These are phyloP conservation scores for Dendropsophus ebraccatus DNA, from an alignment of 2,113 vertebrate species.

Conservation along the genomic window DNA sequence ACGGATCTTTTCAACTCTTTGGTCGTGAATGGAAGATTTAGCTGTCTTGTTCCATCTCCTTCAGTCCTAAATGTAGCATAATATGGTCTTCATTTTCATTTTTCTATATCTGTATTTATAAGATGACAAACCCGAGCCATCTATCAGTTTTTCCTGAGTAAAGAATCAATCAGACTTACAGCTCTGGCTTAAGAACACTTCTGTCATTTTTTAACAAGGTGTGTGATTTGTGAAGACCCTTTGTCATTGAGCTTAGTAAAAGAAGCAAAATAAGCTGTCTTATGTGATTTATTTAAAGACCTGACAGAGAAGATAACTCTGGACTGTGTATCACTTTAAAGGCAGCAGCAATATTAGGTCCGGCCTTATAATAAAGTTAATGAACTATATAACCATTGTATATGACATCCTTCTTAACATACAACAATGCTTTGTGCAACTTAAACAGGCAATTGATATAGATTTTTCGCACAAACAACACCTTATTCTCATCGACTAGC, in stretches of 20 bases:
- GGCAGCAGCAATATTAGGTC: constrained; percentile 35
- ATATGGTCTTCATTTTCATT: constrained; percentile 49
- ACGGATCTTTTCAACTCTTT: background rate
- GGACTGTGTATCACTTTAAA: constrained; percentile 52
- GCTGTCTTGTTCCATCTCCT: constrained; percentile 1
- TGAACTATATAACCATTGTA: constrained; percentile 48
- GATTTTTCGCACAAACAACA: background rate
- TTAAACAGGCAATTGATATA: constrained; percentile 38
- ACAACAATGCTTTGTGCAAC: constrained; percentile 25
- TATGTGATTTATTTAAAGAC: constrained; percentile 63
- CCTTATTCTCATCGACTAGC: background rate
- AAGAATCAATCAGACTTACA: constrained; percentile 59
- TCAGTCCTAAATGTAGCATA: constrained; percentile 23
- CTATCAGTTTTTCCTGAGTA: constrained; percentile 59
- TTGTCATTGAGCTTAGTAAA: constrained; percentile 56
- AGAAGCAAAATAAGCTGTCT: constrained; percentile 61
- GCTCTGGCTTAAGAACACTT: constrained; percentile 44
- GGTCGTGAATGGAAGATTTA: background rate
- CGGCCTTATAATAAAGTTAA: constrained; percentile 52
- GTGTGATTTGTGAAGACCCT: constrained; percentile 62
- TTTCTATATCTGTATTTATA: constrained; percentile 53
- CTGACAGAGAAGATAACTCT: constrained; percentile 39
- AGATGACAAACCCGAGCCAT: constrained; percentile 45
- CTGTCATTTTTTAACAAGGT: constrained; percentile 63
- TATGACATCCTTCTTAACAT: constrained; percentile 39